A percentile compares a stretch with the other conserved stretches of the same genome.
Evolutionary conservation across 2,113 vertebrate genomes (phyloP).

Genomic region (Mormoops blainvillei): DNA sequence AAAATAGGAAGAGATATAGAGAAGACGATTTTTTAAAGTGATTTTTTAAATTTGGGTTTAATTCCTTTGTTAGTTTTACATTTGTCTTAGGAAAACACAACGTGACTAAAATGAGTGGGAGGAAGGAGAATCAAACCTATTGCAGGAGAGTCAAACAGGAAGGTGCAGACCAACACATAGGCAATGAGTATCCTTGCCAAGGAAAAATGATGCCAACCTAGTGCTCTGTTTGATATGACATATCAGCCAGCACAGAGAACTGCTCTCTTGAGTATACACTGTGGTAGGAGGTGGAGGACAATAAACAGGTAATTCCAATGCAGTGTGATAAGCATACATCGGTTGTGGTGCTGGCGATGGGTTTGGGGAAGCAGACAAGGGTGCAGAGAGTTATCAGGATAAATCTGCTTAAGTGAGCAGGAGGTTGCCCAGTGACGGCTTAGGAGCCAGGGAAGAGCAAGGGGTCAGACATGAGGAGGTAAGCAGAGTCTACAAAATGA

Average conservation of each 20-base stretch:
- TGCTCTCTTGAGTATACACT: neutral
- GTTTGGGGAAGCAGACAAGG: neutral
- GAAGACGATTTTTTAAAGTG: neutral
- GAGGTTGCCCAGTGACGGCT: neutral
- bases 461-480: neutral
- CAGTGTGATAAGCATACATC: neutral
- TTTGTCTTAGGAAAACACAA: neutral
- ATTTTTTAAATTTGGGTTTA: neutral
- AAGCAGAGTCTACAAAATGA: neutral
- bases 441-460: neutral
- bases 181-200: neutral
- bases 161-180: neutral
- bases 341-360: fast-evolving
- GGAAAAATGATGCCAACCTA: neutral
- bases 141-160: neutral
- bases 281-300: neutral
- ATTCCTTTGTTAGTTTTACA: neutral
- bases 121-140: neutral
- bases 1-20: neutral
- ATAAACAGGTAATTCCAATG: neutral
- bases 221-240: neutral
- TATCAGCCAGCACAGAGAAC: neutral
- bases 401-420: neutral
- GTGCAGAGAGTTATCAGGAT: neutral
- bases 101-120: neutral